Evolutionary conservation across 2,113 vertebrate genomes (phyloP), one percentile per base, ranked within the genome.

Genomic region (Hiodon tergisus): DNA sequence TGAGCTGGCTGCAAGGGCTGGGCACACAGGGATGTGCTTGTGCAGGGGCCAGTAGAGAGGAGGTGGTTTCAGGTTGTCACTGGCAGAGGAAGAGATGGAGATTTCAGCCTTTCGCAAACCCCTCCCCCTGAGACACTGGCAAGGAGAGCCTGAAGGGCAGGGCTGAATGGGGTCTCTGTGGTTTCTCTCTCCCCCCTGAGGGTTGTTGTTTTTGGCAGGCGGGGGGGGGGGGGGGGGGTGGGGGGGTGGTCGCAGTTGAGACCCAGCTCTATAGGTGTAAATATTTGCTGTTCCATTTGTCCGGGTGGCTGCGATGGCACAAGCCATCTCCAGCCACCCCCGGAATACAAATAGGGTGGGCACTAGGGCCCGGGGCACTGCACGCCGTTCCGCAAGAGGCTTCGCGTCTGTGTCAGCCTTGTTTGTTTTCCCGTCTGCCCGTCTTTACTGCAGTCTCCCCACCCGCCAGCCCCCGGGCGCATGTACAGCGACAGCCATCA

Each of bases 221-320:
- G 6, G 55, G 53, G 71, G 68, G 75, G 53, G 53, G n/a, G 4
- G 6, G 51, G 69, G 55, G 72, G 53, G 46, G 50, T 10, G 57
- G 4, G 73, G 74, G 72, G 60, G 77, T 61, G 72, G 77, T 77
- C 55, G 74, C 63, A 31, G 77, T 77, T 60, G 63, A 68, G 85
- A 72, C 81, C 76, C 86, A 78, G 79, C 80, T 82, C 50, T 5
- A 79, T 80, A 71, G 84, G 85, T 84, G 87, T 89, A 90, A 91
- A 91, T 92, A 89, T 92, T 92, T 90, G 88, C 89, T 86, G 85
- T 91, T 90, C 89, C 84, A 86, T 87, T 91, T 89, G 88, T 91
- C 88, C 86, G 85, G 79, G 84, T 83, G 82, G 87, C 83, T 69
- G 85, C 85, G 81, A 82, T 69, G 67, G 82, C 78, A 84, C 77